A percentile compares a stretch with the other conserved stretches of the same genome.
Conservation (phyloP, 2,888 invertebrate species). For the Argyresthia goedartella region DNA sequence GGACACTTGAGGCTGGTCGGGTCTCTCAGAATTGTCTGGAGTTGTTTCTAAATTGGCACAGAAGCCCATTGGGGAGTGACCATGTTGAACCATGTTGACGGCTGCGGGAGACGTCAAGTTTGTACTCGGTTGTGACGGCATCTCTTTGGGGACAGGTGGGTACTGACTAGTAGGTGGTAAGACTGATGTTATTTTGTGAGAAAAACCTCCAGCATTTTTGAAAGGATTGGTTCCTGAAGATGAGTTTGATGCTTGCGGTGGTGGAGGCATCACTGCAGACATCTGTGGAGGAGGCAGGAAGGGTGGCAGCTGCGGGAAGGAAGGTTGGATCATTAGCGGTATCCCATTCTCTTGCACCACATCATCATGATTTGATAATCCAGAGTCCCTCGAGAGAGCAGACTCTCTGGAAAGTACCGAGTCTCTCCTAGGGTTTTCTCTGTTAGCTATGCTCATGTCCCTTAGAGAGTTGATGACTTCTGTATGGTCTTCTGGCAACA, state of each 20-base stretch:
- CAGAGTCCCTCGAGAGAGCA: not conserved
- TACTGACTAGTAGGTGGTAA: constrained; percentile 20
- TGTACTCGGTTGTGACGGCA: constrained; percentile 31
- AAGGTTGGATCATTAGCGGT: constrained; percentile 7
- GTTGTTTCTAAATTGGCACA: constrained; percentile 75
- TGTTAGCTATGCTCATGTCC: constrained; percentile 44
- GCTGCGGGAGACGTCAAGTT: constrained; percentile 44
- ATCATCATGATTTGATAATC: not conserved
- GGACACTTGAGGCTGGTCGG: constrained; percentile 55
- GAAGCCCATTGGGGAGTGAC: constrained; percentile 41
- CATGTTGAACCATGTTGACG: constrained; percentile 44
- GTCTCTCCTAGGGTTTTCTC: constrained; percentile 29
- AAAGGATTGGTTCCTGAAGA: constrained; percentile 45
- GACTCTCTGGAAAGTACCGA: constrained; percentile 5
- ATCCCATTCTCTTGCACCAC: constrained; percentile 14
- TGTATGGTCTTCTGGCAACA: constrained; percentile 34
- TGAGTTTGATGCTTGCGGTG: constrained; percentile 9
- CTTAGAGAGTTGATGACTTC: constrained; percentile 43
- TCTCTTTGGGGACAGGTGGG: constrained; percentile 19
- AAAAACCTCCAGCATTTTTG: constrained; percentile 54
- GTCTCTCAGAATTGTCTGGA: constrained; percentile 78
- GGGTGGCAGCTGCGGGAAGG: not conserved
- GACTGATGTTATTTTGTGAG: constrained; percentile 50
- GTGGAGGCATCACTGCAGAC: constrained; percentile 14
- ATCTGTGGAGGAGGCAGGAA: constrained; percentile 13